Base-by-base conservation (phyloP, 1,140 invertebrate genomes). In the Papilio polytes region DNA sequence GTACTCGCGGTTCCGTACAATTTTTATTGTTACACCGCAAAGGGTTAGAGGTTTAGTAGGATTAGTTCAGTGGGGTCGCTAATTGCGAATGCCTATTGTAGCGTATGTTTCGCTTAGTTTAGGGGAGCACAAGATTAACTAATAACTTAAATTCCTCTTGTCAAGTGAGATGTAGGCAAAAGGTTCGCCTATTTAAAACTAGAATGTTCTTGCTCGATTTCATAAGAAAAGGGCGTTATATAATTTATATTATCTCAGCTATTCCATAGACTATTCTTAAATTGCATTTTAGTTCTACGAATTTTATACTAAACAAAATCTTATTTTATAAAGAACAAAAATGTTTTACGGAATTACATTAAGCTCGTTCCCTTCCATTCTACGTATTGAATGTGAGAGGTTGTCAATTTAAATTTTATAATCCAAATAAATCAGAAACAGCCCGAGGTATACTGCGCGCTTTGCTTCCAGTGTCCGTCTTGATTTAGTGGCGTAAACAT, bases 401-500 rank as follows among this genome's bases (percentile, higher is more conserved):
- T 59, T 78, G 46, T 79, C 81, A 80, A 82, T 81, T 83, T 83
- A 78, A 51, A 85, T 83, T 84, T 87, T 89, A 90, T 88, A 90
- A 87, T 78, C 85, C 83, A 83, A 81, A 89, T 88, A 90, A 90
- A 90, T 90, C 82, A 86, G 82, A 85, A 63, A 74, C 81, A 63
- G 76, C 76, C 63, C 66, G 80, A 74, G 81, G 82, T 86, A 82
- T 63, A 83, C 82, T 44, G 70, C 36, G 80, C 46, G 51, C 74
- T 80, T 80, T 74, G 53, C 84, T 80, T 78, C 81, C 81, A 72
- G 76, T 81, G 85, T 80, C 66, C 86, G 76, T 78, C 85, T 63
- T 87, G 81, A 92, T 88, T 90, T 89, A 86, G 86, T 85, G 80
- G 88, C 80, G 86, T 90, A 89, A 87, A 86, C 88, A 87, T 85